Evolutionary conservation across 2,113 vertebrate species (phyloP), one percentile per base, ranked within the genome.

Genomic region (Australoheros scitulus): DNA sequence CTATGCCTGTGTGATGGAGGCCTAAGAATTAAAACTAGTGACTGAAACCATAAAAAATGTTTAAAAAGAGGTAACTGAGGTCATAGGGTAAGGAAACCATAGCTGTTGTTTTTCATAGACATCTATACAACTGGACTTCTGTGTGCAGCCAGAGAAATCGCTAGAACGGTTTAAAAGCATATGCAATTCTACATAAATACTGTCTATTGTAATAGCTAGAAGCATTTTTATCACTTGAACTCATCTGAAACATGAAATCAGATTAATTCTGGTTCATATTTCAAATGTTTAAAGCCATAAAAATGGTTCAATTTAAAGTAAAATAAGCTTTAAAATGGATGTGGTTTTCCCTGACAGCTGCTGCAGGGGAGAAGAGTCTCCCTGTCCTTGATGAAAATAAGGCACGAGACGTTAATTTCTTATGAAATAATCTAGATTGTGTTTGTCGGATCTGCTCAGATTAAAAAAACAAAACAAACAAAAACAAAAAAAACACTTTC

Each of bases 371-470:
- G 50, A 55, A 10, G 52, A 80, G 64, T 76, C 32, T 81, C 56
- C 60, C 63, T 11, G 74, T 77, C 57, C 68, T 2, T 47, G 43
- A 79, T 59, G 75, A 57, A 83, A 88, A 88, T 75, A 29, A 89
- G 34, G 64, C 68, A 80, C 87, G 87, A 81, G 34, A 88, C 80
- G 72, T 89, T 88, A 76, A 91, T 88, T 90, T 79, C 50, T 77
- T 78, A 13, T 87, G 87, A 92, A 91, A 89, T 90, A 65, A 89
- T 90, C 79, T 82, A 59, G 84, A 90, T 88, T 89, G 82, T 81
- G 64, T 85, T 75, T 83, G 86, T 90, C 88, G 88, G 88, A 91
- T 75, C 56, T 4, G 41, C 77, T 89, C 47, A 11, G 32, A 84
- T 63, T 79, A 15, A 70, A 26, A 72, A 34, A 34, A 34, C 34